Conservation (phyloP, 2,113 vertebrate genomes). For the Triplophysa rosa region DNA sequence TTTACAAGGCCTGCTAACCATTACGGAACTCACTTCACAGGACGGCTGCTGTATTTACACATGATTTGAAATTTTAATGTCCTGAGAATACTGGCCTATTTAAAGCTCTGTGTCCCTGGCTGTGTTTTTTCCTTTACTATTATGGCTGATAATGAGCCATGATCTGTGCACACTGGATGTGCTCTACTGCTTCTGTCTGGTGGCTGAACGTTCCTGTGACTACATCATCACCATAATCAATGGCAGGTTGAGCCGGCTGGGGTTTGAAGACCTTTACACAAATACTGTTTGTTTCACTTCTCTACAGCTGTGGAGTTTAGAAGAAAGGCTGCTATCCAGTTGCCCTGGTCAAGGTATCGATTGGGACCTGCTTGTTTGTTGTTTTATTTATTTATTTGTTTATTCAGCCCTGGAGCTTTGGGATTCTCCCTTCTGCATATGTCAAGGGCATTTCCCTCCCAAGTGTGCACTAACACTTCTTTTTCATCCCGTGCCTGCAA, state of each 20-base stretch:
- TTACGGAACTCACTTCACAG: not conserved
- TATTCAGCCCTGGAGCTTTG: constrained; percentile 42
- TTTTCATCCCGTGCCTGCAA: not conserved
- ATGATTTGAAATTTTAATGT: constrained; percentile 19
- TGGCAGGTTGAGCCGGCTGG: constrained; percentile 54
- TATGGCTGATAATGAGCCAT: constrained; percentile 45
- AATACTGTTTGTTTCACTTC: constrained; percentile 54
- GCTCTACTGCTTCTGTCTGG: constrained; percentile 43
- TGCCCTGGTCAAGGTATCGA: constrained; percentile 55
- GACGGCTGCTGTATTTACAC: not conserved
- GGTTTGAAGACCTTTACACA: constrained; percentile 60
- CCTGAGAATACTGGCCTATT: constrained; percentile 27
- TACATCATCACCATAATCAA: constrained; percentile 60
- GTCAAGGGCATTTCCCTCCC: constrained; percentile 36
- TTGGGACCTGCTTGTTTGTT: constrained; percentile 49
- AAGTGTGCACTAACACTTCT: not conserved
- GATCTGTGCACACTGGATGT: constrained; percentile 45
- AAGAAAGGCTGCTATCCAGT: constrained; percentile 47
- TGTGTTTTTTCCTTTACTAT: constrained; percentile 15
- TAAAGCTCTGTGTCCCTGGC: constrained; percentile 13
- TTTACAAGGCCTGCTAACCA: not conserved
- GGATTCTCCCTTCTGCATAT: constrained; percentile 39
- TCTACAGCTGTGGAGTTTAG: constrained; percentile 30
- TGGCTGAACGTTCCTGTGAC: constrained; percentile 45
- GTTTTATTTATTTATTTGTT: constrained; percentile 55